Conservation (phyloP, 1,140 invertebrate genomes). For the Brachionus plicatilis region DNA sequence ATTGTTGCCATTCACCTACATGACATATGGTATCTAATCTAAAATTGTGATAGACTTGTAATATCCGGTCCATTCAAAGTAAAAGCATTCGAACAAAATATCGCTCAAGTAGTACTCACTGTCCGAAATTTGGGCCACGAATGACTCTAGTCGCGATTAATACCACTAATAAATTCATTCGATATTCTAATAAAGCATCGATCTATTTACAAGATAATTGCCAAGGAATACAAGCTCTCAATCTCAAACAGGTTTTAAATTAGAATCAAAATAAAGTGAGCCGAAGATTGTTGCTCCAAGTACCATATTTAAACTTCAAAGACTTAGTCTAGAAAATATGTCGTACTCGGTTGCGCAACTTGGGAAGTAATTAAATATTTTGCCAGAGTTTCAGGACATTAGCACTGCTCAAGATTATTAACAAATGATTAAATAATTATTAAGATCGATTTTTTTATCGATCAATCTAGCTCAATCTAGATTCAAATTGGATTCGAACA, state of each 20-base stretch:
- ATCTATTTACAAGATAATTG: neutral
- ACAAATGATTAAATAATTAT: slow-evolving; percentile 32
- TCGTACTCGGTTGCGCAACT: neutral
- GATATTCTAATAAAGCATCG: neutral
- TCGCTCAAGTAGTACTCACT: neutral
- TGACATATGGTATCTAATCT: neutral
- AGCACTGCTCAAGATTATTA: neutral
- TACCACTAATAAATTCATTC: neutral
- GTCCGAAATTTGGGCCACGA: neutral
- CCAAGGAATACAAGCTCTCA: neutral
- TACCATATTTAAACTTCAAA: neutral
- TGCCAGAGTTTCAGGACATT: slow-evolving; percentile 4
- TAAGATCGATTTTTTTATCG: slow-evolving; percentile 7
- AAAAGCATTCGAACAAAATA: neutral
- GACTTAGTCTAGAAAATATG: neutral
- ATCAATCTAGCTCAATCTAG: neutral
- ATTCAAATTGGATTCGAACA: neutral
- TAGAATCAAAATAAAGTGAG: neutral
- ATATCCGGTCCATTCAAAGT: neutral
- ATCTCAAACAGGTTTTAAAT: neutral
- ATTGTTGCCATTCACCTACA: neutral
- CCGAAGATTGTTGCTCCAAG: neutral
- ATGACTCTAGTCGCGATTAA: neutral
- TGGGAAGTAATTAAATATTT: slow-evolving; percentile 1
- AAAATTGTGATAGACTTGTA: neutral